These are phyloP conservation scores for Pheosia tremula DNA, from an alignment of 2,888 invertebrate genomes.

Conservation along the genomic window DNA sequence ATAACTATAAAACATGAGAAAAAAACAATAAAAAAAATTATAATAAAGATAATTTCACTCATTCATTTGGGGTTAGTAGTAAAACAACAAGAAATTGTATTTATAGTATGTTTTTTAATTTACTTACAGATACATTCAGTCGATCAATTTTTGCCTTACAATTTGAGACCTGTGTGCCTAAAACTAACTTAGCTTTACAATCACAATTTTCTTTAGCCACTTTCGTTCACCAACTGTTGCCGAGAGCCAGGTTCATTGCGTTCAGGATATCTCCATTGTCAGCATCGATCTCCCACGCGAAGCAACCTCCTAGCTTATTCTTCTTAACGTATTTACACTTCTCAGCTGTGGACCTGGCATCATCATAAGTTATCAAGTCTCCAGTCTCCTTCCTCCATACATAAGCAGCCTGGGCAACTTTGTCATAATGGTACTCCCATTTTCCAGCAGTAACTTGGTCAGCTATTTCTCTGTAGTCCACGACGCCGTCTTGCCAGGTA, in stretches of 20 bases:
- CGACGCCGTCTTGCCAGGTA: constrained; percentile 80
- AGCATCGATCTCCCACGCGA: constrained; percentile 80
- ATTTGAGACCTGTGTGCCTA: constrained; percentile 51
- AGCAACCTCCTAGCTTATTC: constrained; percentile 76
- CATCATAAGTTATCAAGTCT: constrained; percentile 75
- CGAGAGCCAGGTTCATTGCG: constrained; percentile 78
- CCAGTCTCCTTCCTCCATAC: constrained; percentile 75
- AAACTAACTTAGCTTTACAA: constrained; percentile 41
- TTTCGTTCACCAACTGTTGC: constrained; percentile 57
- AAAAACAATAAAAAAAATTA: too few relatives aligned
- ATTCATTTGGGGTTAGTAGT: background rate
- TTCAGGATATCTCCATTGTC: constrained; percentile 78
- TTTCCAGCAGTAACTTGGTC: constrained; percentile 70
- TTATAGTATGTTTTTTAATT: constrained; percentile 32
- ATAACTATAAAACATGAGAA: too few relatives aligned
- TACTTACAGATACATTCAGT: constrained; percentile 46
- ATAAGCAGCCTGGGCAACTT: constrained; percentile 75
- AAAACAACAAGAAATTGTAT: constrained; percentile 14
- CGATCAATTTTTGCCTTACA: constrained; percentile 42
- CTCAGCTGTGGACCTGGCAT: constrained; percentile 74
- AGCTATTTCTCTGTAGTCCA: constrained; percentile 77
- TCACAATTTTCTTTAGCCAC: constrained; percentile 34
- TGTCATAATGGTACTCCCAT: constrained; percentile 78
- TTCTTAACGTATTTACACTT: constrained; percentile 79
- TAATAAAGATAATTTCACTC: too few relatives aligned